Evolutionary conservation across 2,888 invertebrate genomes (phyloP), one percentile per base, ranked within the genome.

Genomic region (Artemia sp.): DNA sequence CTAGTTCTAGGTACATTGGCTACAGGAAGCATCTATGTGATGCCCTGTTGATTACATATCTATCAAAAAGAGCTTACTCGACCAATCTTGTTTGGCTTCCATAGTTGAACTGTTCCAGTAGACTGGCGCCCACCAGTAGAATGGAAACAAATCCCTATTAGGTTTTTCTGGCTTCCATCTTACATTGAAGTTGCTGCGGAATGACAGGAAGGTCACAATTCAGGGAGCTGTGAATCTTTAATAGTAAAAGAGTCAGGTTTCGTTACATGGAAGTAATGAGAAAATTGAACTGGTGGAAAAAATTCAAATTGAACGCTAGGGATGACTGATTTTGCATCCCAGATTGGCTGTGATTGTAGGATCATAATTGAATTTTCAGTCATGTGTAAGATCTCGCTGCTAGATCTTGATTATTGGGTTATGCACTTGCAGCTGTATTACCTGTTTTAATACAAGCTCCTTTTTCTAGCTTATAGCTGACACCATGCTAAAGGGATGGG

Each of bases 201-300:
- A 10, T 24, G 64, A 58, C 64, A 58, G 64, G 64, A 19, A 19
- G 64, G 64, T n/a, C 9, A 58, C 64, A 58, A 58, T 58, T 58
- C 64, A 58, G 64, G 64, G 24, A 58, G 64, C 64, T 24, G 64
- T n/a, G 64, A 19, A 19, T 10, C 64, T n/a, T 24, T 58, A 24
- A 58, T 38, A 58, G 64, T 10, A 19, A 10, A 10, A 8, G 64
- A 24, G 14, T 58, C 64, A 10, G 24, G 24, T 58, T 58, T 58
- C 64, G 10, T 38, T 38, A 38, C 14, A 58, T 58, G 64, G 11
- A 24, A 58, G 64, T 58, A 58, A 58, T 58, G 64, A 58, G 64
- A 58, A 58, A 58, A 58, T 24, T 24, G 64, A 58, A 58, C 3
- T 10, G 64, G 64, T 58, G 64, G 11, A 58, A 58, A 58, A 58